A percentile compares a stretch with the other conserved stretches of the same genome.
These are phyloP conservation scores for Nycticryphes semicollaris DNA, from an alignment of 2,113 vertebrate genomes.

Conservation along the genomic window DNA sequence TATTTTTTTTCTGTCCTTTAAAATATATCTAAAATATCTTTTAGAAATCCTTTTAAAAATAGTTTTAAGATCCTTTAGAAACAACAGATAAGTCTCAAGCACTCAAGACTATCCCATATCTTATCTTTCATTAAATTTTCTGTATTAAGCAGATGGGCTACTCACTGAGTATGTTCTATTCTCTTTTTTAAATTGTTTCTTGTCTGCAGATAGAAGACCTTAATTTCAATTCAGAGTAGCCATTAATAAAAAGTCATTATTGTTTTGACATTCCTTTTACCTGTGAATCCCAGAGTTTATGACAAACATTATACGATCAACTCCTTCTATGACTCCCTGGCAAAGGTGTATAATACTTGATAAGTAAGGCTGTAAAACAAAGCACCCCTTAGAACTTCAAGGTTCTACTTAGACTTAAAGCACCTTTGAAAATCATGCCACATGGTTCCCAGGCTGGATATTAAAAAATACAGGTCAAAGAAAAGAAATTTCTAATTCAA, in stretches of 20 bases:
- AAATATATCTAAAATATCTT: not conserved
- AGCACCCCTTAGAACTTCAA: not conserved
- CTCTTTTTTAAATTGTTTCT: not conserved
- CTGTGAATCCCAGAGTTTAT: not conserved
- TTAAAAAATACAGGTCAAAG: not conserved
- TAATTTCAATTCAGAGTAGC: not conserved
- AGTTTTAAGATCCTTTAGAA: not conserved
- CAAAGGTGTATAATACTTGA: not conserved
- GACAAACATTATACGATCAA: not conserved
- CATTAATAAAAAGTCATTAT: not conserved
- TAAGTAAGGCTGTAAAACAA: not conserved
- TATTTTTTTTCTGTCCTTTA: not conserved
- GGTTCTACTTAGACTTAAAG: not conserved
- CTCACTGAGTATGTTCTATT: not conserved
- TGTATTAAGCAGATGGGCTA: not conserved
- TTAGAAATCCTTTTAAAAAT: not conserved
- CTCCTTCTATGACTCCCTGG: not conserved
- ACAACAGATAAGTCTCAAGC: not conserved
- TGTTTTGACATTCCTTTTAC: not conserved
- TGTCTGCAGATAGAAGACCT: not conserved
- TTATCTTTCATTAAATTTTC: not conserved
- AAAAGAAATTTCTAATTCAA: not conserved
- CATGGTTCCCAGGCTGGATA: not conserved
- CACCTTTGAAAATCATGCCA: not conserved
- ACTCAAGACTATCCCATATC: not conserved